These are phyloP conservation scores for Antigone vipio DNA, from an alignment of 2,113 vertebrate species.

Conservation along the genomic window DNA sequence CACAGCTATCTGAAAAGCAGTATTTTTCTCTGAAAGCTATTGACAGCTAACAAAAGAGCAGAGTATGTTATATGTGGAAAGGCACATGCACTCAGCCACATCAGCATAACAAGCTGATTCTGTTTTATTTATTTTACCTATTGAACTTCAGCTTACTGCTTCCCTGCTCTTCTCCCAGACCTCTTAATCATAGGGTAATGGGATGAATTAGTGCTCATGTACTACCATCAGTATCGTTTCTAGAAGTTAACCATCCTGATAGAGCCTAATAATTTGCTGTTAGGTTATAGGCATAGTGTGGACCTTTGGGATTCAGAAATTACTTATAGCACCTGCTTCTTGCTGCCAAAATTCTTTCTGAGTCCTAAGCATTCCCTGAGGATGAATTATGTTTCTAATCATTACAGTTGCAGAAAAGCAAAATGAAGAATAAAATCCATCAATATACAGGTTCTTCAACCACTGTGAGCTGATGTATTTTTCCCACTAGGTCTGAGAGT, in stretches of 20 bases:
- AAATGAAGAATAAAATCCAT: neutral
- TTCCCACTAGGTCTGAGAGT: neutral
- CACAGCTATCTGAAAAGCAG: neutral
- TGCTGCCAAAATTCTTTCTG: neutral
- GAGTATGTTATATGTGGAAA: neutral
- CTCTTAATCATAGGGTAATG: neutral
- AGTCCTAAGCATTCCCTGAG: neutral
- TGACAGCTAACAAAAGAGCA: neutral
- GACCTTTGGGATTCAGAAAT: neutral
- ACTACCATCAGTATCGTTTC: neutral
- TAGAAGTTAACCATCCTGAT: neutral
- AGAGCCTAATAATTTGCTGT: neutral
- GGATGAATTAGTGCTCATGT: neutral
- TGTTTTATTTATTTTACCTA: neutral
- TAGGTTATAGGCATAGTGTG: neutral
- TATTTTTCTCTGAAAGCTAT: neutral
- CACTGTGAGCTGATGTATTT: neutral
- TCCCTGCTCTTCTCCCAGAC: neutral
- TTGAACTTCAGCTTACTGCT: neutral
- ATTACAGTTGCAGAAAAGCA: neutral
- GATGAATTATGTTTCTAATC: neutral
- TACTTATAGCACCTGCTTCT: neutral
- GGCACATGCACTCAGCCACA: neutral
- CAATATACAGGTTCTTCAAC: neutral
- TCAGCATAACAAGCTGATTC: neutral